Conservation (phyloP, 2,113 vertebrate species). For the Syngnathus floridae region DNA sequence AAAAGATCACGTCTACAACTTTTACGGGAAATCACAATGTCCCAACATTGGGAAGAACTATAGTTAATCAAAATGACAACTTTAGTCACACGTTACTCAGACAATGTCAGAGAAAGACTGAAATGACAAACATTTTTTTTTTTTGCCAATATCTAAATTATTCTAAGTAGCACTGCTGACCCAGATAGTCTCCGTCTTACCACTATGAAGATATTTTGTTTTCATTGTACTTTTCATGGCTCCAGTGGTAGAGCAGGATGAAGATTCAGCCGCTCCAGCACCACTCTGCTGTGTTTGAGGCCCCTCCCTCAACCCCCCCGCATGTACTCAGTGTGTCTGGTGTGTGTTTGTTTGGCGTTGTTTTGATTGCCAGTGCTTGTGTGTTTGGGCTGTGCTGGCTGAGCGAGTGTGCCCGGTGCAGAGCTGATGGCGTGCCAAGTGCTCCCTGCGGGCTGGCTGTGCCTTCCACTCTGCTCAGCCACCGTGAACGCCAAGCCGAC, state of each 20-base stretch:
- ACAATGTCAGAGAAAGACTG: background rate
- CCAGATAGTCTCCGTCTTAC: background rate
- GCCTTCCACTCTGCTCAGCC: slow-evolving; percentile 69
- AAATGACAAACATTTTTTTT: background rate
- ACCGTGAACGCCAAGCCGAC: slow-evolving; percentile 66
- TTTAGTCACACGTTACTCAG: too few relatives aligned
- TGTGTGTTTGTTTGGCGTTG: slow-evolving; percentile 70
- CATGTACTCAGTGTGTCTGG: slow-evolving; percentile 53
- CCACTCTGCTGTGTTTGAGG: slow-evolving; percentile 19
- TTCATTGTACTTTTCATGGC: slow-evolving; percentile 2
- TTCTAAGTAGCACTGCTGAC: background rate
- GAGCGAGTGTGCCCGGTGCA: slow-evolving; percentile 53
- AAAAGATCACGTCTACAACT: background rate
- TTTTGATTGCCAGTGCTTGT: slow-evolving; percentile 67
- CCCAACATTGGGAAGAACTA: background rate
- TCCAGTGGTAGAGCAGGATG: slow-evolving; percentile 17
- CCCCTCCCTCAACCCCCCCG: slow-evolving; percentile 3
- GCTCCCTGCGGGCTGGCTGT: slow-evolving; percentile 63
- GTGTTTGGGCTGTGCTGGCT: slow-evolving; percentile 65
- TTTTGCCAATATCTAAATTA: background rate
- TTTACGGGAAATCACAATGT: background rate
- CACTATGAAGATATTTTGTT: background rate
- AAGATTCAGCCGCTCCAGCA: slow-evolving; percentile 3
- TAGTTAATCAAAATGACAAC: too few relatives aligned
- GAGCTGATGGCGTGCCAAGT: slow-evolving; percentile 73